phyloP scores from a whole-genome alignment of 2,797 vertebrate species.

The Cetoscarus ocellatus region DNA sequence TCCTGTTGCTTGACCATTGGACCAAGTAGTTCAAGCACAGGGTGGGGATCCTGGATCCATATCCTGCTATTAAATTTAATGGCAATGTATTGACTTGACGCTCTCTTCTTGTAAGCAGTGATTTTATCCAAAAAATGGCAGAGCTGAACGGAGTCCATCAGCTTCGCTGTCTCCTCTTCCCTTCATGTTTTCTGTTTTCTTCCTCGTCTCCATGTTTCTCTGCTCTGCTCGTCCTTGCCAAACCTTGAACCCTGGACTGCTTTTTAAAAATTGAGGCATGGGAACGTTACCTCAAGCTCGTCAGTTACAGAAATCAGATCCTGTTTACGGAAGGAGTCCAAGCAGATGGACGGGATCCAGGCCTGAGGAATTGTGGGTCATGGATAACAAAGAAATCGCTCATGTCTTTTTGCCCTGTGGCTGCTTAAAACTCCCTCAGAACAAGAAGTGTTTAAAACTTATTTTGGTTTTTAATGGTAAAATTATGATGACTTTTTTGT shows the following conservation, averaged over 20 bases:
- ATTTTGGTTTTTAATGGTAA: not conserved
- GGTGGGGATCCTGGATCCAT: conserved; percentile 16
- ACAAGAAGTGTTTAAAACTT: conserved; percentile 9
- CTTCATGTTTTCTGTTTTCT: conserved; percentile 30
- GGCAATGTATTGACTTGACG: conserved; percentile 29
- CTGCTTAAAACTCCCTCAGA: conserved; percentile 17
- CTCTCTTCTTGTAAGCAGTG: not conserved
- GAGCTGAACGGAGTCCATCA: not conserved
- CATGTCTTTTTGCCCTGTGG: conserved; percentile 50
- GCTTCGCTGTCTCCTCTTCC: conserved; percentile 13
- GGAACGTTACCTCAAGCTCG: conserved; percentile 60
- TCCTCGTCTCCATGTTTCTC: conserved; percentile 22
- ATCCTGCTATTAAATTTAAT: conserved; percentile 59
- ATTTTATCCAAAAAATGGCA: conserved; percentile 24
- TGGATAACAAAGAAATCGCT: conserved; percentile 56
- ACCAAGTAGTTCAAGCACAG: conserved; percentile 37
- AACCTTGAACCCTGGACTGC: conserved; percentile 49
- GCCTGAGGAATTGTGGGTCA: conserved; percentile 56
- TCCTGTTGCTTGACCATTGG: conserved; percentile 15
- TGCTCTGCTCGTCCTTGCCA: conserved; percentile 52
- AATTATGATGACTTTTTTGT: not conserved
- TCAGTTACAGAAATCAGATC: conserved; percentile 74
- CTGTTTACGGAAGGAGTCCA: conserved; percentile 64
- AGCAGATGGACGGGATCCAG: conserved; percentile 64
- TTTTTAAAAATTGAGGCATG: conserved; percentile 47